Evolutionary conservation across 2,888 invertebrate species (phyloP).

Genomic region (Blastobasis lacticolella): DNA sequence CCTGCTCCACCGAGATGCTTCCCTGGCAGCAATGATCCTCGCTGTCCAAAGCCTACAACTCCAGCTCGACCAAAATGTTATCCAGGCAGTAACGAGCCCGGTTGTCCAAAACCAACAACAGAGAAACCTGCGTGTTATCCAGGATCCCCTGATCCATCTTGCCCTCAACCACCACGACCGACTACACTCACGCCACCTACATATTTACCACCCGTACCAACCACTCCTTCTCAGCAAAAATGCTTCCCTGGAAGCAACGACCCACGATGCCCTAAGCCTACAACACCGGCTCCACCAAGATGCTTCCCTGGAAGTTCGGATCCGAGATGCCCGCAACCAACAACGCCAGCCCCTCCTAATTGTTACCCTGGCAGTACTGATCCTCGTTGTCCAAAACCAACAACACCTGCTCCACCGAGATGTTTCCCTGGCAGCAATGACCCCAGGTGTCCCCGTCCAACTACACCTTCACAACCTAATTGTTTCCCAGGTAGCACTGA

Average conservation of each 20-base stretch:
- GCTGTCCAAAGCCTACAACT: conserved; percentile 18
- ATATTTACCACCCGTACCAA: conserved; percentile 27
- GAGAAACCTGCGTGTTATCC: conserved; percentile 16
- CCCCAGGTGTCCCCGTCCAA: conserved; percentile 31
- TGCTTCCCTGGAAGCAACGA: conserved; percentile 38
- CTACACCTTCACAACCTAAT: conserved; percentile 16
- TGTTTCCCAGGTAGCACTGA: conserved; percentile 28
- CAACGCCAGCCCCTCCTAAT: conserved; percentile 10
- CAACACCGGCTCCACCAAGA: conserved; percentile 12
- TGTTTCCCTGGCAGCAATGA: conserved; percentile 32
- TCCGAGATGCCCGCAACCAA: conserved; percentile 20
- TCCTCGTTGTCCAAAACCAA: conserved; percentile 24
- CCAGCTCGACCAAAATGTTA: conserved; percentile 16
- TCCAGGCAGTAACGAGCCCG: conserved; percentile 25
- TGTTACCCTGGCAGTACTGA: conserved; percentile 24
- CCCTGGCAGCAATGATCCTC: conserved; percentile 25
- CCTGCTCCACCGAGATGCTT: conserved; percentile 12
- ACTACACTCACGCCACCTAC: conserved; percentile 25
- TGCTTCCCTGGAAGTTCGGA: conserved; percentile 27
- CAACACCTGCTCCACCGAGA: conserved; percentile 16
- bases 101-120: conserved; percentile 28
- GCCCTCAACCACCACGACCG: conserved; percentile 24
- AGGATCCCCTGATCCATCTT: conserved; percentile 16
- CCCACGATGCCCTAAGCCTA: conserved; percentile 36
- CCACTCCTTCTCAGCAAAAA: conserved; percentile 16